Percentiles rank a stretch among this genome's conserved stretches.
These are phyloP conservation scores for Hyles lineata DNA, from an alignment of 2,888 invertebrate species.

Conservation along the genomic window DNA sequence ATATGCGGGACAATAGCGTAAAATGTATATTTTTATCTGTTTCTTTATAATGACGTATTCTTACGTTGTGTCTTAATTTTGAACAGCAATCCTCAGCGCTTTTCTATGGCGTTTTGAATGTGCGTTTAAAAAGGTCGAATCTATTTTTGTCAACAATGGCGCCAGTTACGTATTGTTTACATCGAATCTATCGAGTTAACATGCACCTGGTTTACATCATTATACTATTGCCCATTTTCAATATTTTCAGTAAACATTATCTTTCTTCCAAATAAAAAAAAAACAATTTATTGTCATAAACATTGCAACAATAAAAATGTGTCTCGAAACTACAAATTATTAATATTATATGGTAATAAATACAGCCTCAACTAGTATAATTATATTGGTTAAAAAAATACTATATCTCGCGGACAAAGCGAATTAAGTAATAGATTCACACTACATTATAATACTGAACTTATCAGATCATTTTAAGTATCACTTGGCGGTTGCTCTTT, in stretches of 20 bases:
- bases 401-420: slow-evolving; percentile 67
- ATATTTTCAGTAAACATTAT: too few relatives aligned
- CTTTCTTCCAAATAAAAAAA: neutral
- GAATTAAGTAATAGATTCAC: slow-evolving; percentile 52
- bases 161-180: too few relatives aligned
- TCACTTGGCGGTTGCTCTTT: neutral
- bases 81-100: too few relatives aligned
- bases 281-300: neutral
- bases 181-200: too few relatives aligned
- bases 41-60: neutral
- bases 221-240: too few relatives aligned
- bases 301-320: neutral
- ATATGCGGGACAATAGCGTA: neutral
- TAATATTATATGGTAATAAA: slow-evolving; percentile 2
- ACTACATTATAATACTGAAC: slow-evolving; percentile 67
- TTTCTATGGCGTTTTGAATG: too few relatives aligned
- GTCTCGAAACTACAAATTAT: neutral
- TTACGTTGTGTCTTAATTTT: too few relatives aligned
- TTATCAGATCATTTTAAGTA: slow-evolving; percentile 48
- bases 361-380: slow-evolving; percentile 3
- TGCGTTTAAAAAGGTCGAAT: too few relatives aligned
- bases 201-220: too few relatives aligned
- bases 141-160: too few relatives aligned
- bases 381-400: slow-evolving; percentile 65
- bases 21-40: neutral